phyloP scores from a whole-genome alignment of 2,888 invertebrate species.

The Dexiosoma caninum region DNA sequence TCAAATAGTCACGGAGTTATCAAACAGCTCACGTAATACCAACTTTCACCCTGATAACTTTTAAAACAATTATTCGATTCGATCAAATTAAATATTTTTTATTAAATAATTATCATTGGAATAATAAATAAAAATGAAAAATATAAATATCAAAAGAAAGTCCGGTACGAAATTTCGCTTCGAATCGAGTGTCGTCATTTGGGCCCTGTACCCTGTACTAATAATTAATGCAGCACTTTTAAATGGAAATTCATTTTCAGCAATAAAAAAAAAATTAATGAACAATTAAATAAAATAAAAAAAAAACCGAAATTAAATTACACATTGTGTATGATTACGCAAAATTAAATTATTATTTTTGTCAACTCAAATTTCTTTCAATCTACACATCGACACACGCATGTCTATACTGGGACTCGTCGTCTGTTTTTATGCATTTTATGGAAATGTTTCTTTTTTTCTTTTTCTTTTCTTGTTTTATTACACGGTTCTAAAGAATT shows the following conservation, averaged over 20 bases:
- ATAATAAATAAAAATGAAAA: not conserved
- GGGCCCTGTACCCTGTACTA: too few relatives aligned
- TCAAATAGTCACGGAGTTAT: too few relatives aligned
- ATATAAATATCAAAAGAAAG: not conserved
- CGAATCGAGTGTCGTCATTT: too few relatives aligned
- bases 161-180: too few relatives aligned
- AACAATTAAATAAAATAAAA: not conserved
- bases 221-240: not conserved
- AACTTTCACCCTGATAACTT: too few relatives aligned
- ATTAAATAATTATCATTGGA: not conserved
- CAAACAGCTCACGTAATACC: too few relatives aligned
- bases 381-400: not conserved
- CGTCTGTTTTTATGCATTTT: conserved; percentile 21
- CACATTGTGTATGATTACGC: not conserved
- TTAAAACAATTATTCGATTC: too few relatives aligned
- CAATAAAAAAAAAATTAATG: not conserved
- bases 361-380: conserved; percentile 11
- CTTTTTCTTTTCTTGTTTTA: conserved; percentile 18
- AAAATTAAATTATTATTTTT: conserved; percentile 9
- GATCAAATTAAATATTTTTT: too few relatives aligned
- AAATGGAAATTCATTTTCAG: not conserved
- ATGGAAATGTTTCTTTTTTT: not conserved
- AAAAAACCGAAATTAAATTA: not conserved
- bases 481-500: conserved; percentile 45
- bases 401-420: not conserved